Conservation (phyloP, 2,797 vertebrate species). For the Hoplostethus mediterraneus region DNA sequence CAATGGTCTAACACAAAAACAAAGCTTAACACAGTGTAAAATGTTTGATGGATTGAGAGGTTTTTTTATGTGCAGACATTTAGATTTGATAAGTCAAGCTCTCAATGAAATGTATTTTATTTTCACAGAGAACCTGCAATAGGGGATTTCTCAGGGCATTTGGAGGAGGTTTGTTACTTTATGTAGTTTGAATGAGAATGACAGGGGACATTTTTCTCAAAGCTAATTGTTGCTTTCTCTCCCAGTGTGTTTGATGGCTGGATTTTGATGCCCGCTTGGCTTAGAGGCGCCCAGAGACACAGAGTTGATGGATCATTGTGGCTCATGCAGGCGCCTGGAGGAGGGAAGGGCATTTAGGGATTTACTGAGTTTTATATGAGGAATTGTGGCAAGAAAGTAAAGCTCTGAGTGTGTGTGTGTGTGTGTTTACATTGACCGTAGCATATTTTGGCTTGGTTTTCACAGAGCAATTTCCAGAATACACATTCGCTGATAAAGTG, state of each 20-base stretch:
- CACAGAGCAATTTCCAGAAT: too few relatives aligned
- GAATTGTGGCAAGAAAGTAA: background rate
- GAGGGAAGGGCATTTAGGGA: background rate
- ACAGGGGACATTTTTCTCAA: background rate
- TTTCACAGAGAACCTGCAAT: too few relatives aligned
- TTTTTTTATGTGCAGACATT: too few relatives aligned
- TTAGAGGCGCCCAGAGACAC: background rate
- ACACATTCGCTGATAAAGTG: too few relatives aligned
- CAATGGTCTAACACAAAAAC: background rate
- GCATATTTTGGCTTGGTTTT: too few relatives aligned
- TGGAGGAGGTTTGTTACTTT: too few relatives aligned
- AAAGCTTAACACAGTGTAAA: background rate
- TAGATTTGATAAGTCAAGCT: too few relatives aligned
- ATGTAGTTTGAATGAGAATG: too few relatives aligned
- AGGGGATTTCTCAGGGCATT: too few relatives aligned
- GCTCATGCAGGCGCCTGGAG: conserved; percentile 3
- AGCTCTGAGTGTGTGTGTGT: background rate
- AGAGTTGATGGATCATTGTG: conserved; percentile 7
- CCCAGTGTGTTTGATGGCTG: background rate
- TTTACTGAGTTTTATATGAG: background rate
- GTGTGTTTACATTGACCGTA: background rate
- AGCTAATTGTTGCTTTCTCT: background rate
- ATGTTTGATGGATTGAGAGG: too few relatives aligned
- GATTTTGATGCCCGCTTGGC: background rate
- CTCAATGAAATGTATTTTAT: too few relatives aligned